These are phyloP conservation scores for Tenodera sinensis DNA, from an alignment of 2,888 invertebrate species.

Conservation along the genomic window DNA sequence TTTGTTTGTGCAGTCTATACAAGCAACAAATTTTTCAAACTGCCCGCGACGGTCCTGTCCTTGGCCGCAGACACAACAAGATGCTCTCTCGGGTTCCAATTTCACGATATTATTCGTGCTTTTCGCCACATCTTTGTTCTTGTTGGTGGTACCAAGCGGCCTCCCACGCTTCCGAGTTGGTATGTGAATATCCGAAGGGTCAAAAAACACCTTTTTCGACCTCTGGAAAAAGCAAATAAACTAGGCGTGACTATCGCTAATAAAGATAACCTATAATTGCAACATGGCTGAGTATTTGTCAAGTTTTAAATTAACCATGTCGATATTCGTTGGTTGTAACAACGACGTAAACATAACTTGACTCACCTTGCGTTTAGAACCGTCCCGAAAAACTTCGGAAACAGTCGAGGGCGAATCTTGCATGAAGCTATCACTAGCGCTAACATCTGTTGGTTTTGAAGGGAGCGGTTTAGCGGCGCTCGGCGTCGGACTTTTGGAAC, in stretches of 20 bases:
- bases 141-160: conserved; percentile 58
- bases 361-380: conserved; percentile 4
- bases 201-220: conserved; percentile 82
- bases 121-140: conserved; percentile 19
- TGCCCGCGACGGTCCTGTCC: conserved; percentile 53
- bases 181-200: conserved; percentile 78
- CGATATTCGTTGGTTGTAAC: neutral
- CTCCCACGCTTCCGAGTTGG: conserved; percentile 68
- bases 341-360: neutral
- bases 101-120: neutral
- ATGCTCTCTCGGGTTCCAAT: neutral
- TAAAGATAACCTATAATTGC: neutral
- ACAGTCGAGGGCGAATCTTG: neutral
- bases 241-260: neutral
- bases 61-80: conserved; percentile 59
- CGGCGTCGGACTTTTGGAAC: neutral
- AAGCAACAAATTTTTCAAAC: conserved; percentile 62
- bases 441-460: neutral
- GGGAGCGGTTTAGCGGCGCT: neutral
- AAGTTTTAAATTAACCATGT: neutral
- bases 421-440: neutral
- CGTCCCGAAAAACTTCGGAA: conserved; percentile 15
- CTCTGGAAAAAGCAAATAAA: conserved; percentile 48
- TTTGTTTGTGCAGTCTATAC: conserved; percentile 70
- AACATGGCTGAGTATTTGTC: neutral